A percentile compares a stretch with the other conserved stretches of the same genome.
These are phyloP conservation scores for Pyrrhosoma nymphula DNA, from an alignment of 2,888 invertebrate genomes.

Conservation along the genomic window DNA sequence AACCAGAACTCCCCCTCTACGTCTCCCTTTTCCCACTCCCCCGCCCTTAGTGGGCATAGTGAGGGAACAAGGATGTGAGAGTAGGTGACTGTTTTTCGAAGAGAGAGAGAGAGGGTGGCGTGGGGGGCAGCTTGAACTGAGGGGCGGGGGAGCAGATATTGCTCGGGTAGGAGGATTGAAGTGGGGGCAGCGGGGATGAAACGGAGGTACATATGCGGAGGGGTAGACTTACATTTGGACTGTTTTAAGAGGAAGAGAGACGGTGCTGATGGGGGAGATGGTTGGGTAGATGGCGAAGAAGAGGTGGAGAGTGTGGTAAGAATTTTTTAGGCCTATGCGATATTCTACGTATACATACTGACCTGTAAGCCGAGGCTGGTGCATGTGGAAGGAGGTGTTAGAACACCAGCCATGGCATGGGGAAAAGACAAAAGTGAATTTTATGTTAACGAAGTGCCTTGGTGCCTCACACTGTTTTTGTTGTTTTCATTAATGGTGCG, in stretches of 20 bases:
- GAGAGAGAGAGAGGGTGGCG: too few relatives aligned
- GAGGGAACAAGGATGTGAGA: not conserved
- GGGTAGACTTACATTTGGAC: not conserved
- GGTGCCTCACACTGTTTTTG: too few relatives aligned
- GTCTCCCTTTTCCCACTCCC: not conserved
- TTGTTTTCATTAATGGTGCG: too few relatives aligned
- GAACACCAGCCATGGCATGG: too few relatives aligned
- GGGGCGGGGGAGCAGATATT: slow-evolving; percentile 43
- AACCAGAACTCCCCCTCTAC: slow-evolving; percentile 40
- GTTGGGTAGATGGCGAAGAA: not conserved
- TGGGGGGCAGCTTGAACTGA: not conserved
- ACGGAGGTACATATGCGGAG: not conserved
- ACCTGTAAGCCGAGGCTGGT: too few relatives aligned
- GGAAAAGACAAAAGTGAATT: too few relatives aligned
- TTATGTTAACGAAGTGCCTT: too few relatives aligned
- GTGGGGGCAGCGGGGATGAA: not conserved
- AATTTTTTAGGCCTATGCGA: too few relatives aligned
- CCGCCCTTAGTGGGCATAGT: not conserved
- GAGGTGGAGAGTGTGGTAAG: not conserved
- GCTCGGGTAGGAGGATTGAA: not conserved
- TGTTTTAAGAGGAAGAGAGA: not conserved
- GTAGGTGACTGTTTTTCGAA: slow-evolving; percentile 28
- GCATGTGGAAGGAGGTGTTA: too few relatives aligned
- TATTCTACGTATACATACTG: too few relatives aligned
- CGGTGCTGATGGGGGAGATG: not conserved